These are phyloP conservation scores for Gymnocheta viridis DNA, from an alignment of 2,888 invertebrate species.

Conservation along the genomic window DNA sequence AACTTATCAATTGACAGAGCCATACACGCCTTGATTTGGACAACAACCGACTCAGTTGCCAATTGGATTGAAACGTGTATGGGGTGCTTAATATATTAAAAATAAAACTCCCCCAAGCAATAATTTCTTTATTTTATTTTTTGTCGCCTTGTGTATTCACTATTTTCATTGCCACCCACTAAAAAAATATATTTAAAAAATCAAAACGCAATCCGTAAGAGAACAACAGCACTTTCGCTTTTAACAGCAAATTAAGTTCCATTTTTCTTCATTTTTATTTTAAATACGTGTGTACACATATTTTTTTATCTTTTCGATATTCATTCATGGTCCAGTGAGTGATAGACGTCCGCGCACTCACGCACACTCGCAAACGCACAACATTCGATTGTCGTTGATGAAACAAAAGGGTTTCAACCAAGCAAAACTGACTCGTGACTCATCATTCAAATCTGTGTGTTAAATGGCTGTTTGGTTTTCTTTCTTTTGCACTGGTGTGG, in stretches of 20 bases:
- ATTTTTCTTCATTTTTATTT: background rate
- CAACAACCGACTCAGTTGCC: too few relatives aligned
- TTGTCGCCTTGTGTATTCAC: background rate
- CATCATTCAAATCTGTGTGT: conserved; percentile 29
- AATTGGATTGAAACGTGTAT: too few relatives aligned
- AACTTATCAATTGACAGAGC: too few relatives aligned
- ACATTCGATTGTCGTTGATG: conserved; percentile 15
- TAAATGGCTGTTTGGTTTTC: conserved; percentile 33
- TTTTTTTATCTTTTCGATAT: conserved; percentile 11
- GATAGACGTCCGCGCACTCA: conserved; percentile 21
- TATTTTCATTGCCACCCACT: conserved; percentile 19
- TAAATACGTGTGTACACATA: too few relatives aligned
- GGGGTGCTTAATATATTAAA: background rate
- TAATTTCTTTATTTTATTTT: background rate
- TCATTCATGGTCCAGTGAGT: conserved; percentile 55
- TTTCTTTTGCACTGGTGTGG: background rate
- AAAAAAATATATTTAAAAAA: background rate
- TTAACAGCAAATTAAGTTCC: background rate
- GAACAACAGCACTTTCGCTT: conserved; percentile 37
- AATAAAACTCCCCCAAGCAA: background rate
- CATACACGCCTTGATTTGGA: too few relatives aligned
- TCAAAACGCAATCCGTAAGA: background rate
- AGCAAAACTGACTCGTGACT: conserved; percentile 32
- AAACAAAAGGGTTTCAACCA: conserved; percentile 56
- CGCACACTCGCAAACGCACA: conserved; percentile 7